phyloP scores from a whole-genome alignment of 2,888 invertebrate species.

The Troides aeacus region DNA sequence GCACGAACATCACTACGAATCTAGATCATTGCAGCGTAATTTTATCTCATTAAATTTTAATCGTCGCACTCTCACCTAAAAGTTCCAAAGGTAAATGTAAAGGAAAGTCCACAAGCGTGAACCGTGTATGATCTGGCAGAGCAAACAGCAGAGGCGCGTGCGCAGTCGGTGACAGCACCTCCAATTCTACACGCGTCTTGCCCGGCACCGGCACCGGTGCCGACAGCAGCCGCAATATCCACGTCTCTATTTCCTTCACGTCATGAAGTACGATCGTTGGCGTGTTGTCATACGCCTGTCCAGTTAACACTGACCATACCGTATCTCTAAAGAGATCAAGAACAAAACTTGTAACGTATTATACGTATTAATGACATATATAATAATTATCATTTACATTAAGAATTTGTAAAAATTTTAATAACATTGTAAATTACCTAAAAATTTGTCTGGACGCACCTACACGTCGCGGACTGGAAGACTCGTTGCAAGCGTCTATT shows the following conservation, averaged over 20 bases:
- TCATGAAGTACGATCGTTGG: slow-evolving; percentile 96
- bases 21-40: not conserved
- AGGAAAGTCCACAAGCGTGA: slow-evolving; percentile 98
- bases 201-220: slow-evolving; percentile 99
- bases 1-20: too few relatives aligned
- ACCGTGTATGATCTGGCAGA: slow-evolving; percentile 97
- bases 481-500: slow-evolving; percentile 98
- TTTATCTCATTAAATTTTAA: not conserved
- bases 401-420: not conserved
- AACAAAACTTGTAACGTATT: not conserved
- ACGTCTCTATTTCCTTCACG: slow-evolving; percentile 98
- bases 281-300: slow-evolving; percentile 88
- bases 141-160: slow-evolving; percentile 95
- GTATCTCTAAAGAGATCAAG: slow-evolving; percentile 85
- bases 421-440: slow-evolving; percentile 80
- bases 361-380: not conserved
- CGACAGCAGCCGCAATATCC: slow-evolving; percentile 97
- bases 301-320: slow-evolving; percentile 97
- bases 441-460: slow-evolving; percentile 92
- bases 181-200: slow-evolving; percentile 90
- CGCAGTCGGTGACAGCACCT: slow-evolving; percentile 91
- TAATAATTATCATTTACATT: not conserved
- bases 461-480: slow-evolving; percentile 91
- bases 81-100: slow-evolving; percentile 98
- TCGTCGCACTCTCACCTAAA: slow-evolving; percentile 79